Evolutionary conservation across 2,888 invertebrate species (phyloP).

Genomic region (Dynastes maya): DNA sequence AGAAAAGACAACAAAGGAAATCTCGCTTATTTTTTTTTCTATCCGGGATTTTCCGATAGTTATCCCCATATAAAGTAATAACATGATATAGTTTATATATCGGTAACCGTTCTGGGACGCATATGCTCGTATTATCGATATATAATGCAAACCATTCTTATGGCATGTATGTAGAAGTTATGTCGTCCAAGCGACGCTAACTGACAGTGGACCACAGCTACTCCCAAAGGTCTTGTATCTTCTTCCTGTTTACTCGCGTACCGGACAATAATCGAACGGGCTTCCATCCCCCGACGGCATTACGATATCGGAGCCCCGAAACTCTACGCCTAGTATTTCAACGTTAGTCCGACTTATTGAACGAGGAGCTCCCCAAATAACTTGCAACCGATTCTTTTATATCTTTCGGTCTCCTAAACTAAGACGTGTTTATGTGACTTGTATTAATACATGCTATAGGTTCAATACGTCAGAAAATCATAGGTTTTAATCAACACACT

Average conservation of each 20-base stretch:
- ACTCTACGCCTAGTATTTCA: slow-evolving; percentile 58
- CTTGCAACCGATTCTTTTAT: slow-evolving; percentile 50
- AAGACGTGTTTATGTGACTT: no score
- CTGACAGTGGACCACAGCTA: slow-evolving; percentile 55
- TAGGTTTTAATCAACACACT: no score
- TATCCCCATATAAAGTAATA: slow-evolving; percentile 49
- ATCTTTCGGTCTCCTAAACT: neutral
- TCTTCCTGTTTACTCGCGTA: slow-evolving; percentile 61
- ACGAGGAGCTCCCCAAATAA: slow-evolving; percentile 60
- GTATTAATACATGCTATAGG: no score
- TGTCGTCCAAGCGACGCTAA: slow-evolving; percentile 59
- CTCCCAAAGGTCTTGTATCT: slow-evolving; percentile 61
- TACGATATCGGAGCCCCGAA: slow-evolving; percentile 59
- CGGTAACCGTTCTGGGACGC: slow-evolving; percentile 43
- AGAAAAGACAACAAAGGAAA: slow-evolving; percentile 28
- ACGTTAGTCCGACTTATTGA: slow-evolving; percentile 59
- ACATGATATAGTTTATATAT: slow-evolving; percentile 47
- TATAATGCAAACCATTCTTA: slow-evolving; percentile 57
- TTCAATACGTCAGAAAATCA: no score
- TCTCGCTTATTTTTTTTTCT: slow-evolving; percentile 38
- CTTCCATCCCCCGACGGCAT: slow-evolving; percentile 60
- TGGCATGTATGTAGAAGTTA: slow-evolving; percentile 29
- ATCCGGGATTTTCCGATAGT: slow-evolving; percentile 36
- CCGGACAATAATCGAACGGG: slow-evolving; percentile 62
- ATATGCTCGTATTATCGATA: slow-evolving; percentile 54